A percentile compares a stretch with the other conserved stretches of the same genome.
phyloP scores from a whole-genome alignment of 2,888 invertebrate species.

The Andrena haemorrhoa region DNA sequence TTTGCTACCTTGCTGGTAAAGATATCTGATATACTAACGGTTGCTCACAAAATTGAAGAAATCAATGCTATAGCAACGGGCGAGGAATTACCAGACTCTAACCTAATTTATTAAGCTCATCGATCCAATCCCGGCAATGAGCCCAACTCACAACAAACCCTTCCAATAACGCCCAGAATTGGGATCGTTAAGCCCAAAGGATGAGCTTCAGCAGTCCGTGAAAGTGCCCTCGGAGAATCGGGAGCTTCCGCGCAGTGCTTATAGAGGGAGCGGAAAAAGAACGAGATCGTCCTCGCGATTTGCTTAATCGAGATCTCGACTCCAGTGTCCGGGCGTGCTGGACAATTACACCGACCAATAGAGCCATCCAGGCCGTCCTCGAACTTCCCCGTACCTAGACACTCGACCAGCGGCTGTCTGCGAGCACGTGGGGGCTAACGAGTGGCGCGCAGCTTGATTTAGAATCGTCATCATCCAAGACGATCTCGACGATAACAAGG shows the following conservation, averaged over 20 bases:
- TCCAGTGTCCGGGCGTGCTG: background rate
- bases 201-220: background rate
- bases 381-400: conserved; percentile 11
- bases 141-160: background rate
- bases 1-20: too few relatives aligned
- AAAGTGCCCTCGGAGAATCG: background rate
- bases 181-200: conserved; percentile 8
- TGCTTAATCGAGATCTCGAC: background rate
- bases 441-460: conserved; percentile 55
- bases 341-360: conserved; percentile 32
- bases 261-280: background rate
- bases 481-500: conserved; percentile 64
- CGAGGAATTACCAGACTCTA: background rate
- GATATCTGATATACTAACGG: too few relatives aligned
- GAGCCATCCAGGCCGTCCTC: conserved; percentile 35
- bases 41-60: too few relatives aligned
- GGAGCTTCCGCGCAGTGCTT: background rate
- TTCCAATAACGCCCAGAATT: background rate
- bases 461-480: conserved; percentile 62
- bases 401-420: conserved; percentile 18
- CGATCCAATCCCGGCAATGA: background rate
- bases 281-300: background rate
- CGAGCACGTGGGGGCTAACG: conserved; percentile 35
- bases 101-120: background rate
- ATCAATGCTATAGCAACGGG: too few relatives aligned